Evolutionary conservation across 2,888 invertebrate species (phyloP).

Genomic region (Drosophila ustulata): DNA sequence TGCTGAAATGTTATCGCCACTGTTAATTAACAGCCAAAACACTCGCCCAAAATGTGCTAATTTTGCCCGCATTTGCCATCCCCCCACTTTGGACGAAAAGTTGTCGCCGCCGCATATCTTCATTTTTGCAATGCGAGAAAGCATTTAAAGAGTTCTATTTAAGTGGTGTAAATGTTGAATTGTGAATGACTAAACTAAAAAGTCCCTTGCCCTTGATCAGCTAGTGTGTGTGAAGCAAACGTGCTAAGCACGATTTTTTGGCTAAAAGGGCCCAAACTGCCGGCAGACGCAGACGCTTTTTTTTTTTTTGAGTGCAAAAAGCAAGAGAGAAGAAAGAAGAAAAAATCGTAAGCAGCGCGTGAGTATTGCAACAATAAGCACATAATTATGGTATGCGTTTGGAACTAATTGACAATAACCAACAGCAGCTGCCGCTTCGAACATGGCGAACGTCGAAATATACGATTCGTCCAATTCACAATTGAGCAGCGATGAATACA

Average conservation of each 20-base stretch:
- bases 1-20: neutral
- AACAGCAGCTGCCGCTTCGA: neutral
- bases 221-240: neutral
- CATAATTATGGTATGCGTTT: constrained; percentile 27
- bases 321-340: constrained; percentile 23
- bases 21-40: constrained; percentile 24
- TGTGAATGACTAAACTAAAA: constrained; percentile 1
- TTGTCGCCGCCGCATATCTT: constrained; percentile 34
- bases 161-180: constrained; percentile 6
- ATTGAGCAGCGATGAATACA: constrained; percentile 70
- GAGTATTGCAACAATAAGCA: constrained; percentile 34
- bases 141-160: constrained; percentile 37
- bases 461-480: constrained; percentile 77
- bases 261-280: constrained; percentile 31
- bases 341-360: constrained; percentile 56
- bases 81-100: constrained; percentile 37
- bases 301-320: constrained; percentile 47
- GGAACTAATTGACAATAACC: constrained; percentile 1
- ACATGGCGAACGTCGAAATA: constrained; percentile 66
- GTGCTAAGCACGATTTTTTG: neutral
- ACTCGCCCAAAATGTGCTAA: constrained; percentile 11
- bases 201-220: neutral
- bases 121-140: constrained; percentile 48
- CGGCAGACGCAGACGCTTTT: constrained; percentile 69
- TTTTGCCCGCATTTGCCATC: constrained; percentile 28